Evolutionary conservation across 2,113 vertebrate species (phyloP).

Genomic region (Chrysochloris asiatica): DNA sequence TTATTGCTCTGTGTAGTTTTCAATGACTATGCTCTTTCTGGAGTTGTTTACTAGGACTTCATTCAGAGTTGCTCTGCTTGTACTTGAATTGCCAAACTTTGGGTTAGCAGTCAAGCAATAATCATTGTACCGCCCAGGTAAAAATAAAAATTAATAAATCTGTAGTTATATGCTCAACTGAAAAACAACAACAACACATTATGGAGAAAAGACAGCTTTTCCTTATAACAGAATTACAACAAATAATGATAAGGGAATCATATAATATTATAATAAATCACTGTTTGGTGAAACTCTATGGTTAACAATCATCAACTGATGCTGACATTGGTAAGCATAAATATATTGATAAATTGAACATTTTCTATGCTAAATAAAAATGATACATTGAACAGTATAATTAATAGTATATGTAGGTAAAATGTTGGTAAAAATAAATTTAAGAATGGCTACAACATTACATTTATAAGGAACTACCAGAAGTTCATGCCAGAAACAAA

Average conservation of each 20-base stretch:
- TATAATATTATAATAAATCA: not conserved
- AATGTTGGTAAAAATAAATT: too few relatives aligned
- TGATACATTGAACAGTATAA: too few relatives aligned
- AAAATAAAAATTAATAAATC: not conserved
- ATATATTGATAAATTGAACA: not conserved
- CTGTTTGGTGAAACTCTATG: not conserved
- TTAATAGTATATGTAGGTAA: too few relatives aligned
- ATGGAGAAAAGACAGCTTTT: not conserved
- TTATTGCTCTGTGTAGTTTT: not conserved
- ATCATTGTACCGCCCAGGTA: not conserved
- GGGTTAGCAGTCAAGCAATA: not conserved
- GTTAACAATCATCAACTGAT: not conserved
- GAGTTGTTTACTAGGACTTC: too few relatives aligned
- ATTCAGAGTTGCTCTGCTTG: not conserved
- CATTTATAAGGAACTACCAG: too few relatives aligned
- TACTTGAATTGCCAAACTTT: not conserved
- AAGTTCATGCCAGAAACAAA: too few relatives aligned
- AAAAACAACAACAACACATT: not conserved
- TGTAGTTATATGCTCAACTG: not conserved
- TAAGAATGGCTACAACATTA: too few relatives aligned
- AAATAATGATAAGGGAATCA: not conserved
- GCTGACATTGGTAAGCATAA: not conserved
- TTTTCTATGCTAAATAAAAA: not conserved
- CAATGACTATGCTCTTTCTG: not conserved
- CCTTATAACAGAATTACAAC: not conserved